Conservation (phyloP, 2,888 invertebrate species). For the Leucophenga maculata region DNA sequence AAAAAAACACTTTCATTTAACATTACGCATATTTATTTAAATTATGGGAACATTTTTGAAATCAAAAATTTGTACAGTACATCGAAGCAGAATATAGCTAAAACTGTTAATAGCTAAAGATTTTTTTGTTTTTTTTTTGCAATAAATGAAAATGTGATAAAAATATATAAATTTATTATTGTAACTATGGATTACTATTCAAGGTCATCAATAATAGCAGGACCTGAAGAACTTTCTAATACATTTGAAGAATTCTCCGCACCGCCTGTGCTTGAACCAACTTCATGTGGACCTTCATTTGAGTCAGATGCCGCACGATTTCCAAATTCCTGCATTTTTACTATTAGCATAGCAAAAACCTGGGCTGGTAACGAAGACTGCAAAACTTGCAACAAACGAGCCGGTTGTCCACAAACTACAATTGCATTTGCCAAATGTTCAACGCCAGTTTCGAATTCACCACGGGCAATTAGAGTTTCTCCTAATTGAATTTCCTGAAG, state of each 20-base stretch:
- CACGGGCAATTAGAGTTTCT: constrained; percentile 90
- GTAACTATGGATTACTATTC: constrained; percentile 56
- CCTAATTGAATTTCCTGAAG: constrained; percentile 89
- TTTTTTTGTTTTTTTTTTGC: not conserved
- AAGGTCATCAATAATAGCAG: constrained; percentile 66
- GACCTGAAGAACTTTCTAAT: constrained; percentile 54
- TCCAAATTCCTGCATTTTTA: constrained; percentile 75
- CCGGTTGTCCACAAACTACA: constrained; percentile 92
- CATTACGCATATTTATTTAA: constrained; percentile 22
- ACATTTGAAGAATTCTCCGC: constrained; percentile 53
- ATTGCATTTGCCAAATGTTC: constrained; percentile 98
- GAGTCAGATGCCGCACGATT: constrained; percentile 61
- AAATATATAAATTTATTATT: not conserved
- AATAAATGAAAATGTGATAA: not conserved
- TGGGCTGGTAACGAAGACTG: constrained; percentile 96
- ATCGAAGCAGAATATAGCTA: constrained; percentile 27
- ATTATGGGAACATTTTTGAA: constrained; percentile 39
- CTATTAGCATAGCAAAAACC: constrained; percentile 90
- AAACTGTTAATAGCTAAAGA: not conserved
- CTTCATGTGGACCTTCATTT: constrained; percentile 59
- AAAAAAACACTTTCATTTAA: not conserved
- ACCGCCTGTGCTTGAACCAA: constrained; percentile 46
- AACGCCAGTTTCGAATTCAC: constrained; percentile 90
- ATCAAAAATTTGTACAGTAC: constrained; percentile 41
- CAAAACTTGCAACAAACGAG: constrained; percentile 74